Base-by-base conservation (phyloP, 2,113 vertebrate species). In the Albula glossodonta region DNA sequence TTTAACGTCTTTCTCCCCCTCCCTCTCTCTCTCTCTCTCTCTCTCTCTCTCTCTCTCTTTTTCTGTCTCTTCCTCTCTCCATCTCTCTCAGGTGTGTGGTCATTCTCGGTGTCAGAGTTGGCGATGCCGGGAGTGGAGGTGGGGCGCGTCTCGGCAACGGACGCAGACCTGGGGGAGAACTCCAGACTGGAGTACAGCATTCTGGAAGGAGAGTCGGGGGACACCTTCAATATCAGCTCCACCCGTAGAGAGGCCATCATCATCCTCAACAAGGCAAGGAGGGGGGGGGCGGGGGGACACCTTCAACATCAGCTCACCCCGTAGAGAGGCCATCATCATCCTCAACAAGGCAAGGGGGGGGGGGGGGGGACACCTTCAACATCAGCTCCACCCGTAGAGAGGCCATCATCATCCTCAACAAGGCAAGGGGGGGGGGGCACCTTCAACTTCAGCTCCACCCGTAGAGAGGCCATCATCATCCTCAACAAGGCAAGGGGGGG, bases 101-200 rank as follows among this genome's bases (percentile, higher is more conserved):
- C 96, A 1, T 97, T 98, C 91, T 97, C 97, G 0, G 95, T 98
- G 80, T 95, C 96, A 15, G 97, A 98, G 92, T 93, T 97, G 0
- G 96, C 96, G 0, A 93, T 94, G 1, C 97, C 96, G 0, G 97
- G 97, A 49, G 96, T 96, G 63, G 94, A 97, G 63, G 96, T 98
- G 90, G 97, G 97, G 60, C 95, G 96, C 3, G 90, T 98, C 78
- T 94, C 94, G 0, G 97, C 97, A 51, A 92, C 95, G 6, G 97
- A 97, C 85, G 95, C 96, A 0, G 97, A 98, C 82, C 93, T 96
- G 87, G 96, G 96, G 49, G 96, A 97, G 63, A 97, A 98, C 0
- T 97, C 97, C n/a, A 91, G 92, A 88, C 95, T 97, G 93, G 95
- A 96, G 5, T 97, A 97, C 83, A 93, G 92, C 84, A 96, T 97